phyloP scores from a whole-genome alignment of 1,140 invertebrate species.

The Drosophila pandora region DNA sequence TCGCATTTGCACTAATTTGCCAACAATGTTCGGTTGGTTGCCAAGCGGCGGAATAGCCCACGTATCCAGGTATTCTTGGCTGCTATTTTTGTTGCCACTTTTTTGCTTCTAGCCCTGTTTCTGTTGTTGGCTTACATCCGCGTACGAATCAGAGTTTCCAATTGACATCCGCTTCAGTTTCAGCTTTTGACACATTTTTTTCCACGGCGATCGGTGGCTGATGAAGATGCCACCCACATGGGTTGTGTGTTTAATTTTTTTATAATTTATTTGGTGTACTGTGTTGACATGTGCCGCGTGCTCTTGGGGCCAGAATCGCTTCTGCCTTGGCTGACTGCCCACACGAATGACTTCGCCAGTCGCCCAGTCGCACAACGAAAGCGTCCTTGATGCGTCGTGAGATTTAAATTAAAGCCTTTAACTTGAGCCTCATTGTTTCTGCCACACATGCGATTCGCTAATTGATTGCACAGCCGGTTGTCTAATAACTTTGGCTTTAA shows the following conservation, averaged over 20 bases:
- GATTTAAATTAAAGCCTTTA: slow-evolving; percentile 73
- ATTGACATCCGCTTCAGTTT: slow-evolving; percentile 79
- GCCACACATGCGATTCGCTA: slow-evolving; percentile 53
- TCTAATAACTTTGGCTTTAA: slow-evolving; percentile 76
- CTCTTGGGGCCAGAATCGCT: slow-evolving; percentile 16
- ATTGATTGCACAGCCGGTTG: slow-evolving; percentile 78
- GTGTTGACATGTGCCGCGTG: slow-evolving; percentile 57
- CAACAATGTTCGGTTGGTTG: slow-evolving; percentile 18
- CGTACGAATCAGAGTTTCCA: slow-evolving; percentile 53
- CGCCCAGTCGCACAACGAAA: slow-evolving; percentile 41
- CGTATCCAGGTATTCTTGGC: slow-evolving; percentile 19
- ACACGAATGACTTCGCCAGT: slow-evolving; percentile 29
- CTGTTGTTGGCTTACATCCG: slow-evolving; percentile 51
- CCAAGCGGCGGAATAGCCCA: slow-evolving; percentile 17
- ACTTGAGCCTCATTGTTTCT: slow-evolving; percentile 54
- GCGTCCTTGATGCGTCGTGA: slow-evolving; percentile 72
- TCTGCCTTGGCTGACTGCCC: slow-evolving; percentile 56
- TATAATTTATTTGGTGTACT: slow-evolving; percentile 11
- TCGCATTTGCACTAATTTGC: not conserved
- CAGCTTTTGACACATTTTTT: slow-evolving; percentile 75
- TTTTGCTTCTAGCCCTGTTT: slow-evolving; percentile 8
- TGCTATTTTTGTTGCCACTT: slow-evolving; percentile 16
- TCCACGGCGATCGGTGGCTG: slow-evolving; percentile 16
- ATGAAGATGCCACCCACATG: slow-evolving; percentile 51
- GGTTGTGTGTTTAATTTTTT: not conserved